Evolutionary conservation across 2,797 vertebrate genomes (phyloP).

Genomic region (Pogoniulus pusillus): DNA sequence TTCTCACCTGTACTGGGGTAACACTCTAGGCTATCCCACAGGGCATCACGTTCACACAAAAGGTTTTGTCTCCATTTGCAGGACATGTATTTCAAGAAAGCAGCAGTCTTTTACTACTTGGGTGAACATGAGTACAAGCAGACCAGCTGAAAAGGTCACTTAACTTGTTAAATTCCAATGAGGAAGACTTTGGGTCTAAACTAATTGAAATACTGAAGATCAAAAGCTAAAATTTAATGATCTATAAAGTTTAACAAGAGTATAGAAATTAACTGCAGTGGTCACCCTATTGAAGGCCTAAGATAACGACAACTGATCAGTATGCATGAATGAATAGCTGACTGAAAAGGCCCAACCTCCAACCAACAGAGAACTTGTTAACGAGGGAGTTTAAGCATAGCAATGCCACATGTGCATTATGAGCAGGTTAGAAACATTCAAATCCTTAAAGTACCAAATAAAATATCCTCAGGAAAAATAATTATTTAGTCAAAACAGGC

Average conservation of each 20-base stretch:
- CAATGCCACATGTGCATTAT: not conserved
- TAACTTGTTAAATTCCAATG: not conserved
- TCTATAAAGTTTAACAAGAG: not conserved
- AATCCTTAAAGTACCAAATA: constrained; percentile 7
- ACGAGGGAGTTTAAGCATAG: not conserved
- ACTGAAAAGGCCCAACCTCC: not conserved
- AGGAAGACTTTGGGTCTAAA: not conserved
- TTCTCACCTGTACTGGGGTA: not conserved
- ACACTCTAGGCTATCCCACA: not conserved
- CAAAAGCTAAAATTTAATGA: not conserved
- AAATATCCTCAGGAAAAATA: constrained; percentile 20
- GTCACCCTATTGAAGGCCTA: not conserved
- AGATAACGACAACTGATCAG: not conserved
- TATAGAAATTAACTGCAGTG: not conserved
- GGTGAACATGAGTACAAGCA: not conserved
- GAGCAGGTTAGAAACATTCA: constrained; percentile 8
- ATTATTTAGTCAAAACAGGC: constrained; percentile 7
- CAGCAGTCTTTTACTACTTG: not conserved
- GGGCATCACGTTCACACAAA: accelerated
- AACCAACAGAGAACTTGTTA: constrained; percentile 12
- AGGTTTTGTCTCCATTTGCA: not conserved
- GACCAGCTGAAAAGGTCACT: not conserved
- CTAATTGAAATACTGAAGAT: not conserved
- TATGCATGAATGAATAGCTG: not conserved
- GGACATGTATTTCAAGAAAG: not conserved